Evolutionary conservation across 2,797 vertebrate species (phyloP), one percentile per base, ranked within the genome.

Genomic region (Pogonophryne albipinna): DNA sequence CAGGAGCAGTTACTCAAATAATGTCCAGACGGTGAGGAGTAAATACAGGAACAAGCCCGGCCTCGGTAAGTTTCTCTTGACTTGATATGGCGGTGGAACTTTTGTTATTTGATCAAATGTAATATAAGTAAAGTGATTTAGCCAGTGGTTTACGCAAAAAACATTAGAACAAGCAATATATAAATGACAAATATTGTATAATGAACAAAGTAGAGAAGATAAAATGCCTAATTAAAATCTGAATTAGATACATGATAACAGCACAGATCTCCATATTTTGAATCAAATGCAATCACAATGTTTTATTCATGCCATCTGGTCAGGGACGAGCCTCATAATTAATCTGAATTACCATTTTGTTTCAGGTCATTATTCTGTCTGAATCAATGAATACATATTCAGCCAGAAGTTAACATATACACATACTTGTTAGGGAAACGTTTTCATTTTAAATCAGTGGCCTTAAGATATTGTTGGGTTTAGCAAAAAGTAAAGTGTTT

Each of bases 11-110:
- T 44, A 66, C 62, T 68, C 41, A 16, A 68, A 78, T 7, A 12
- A 68, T 76, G 74, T 69, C 82, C 80, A 77, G 46, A 64, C 57
- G 56, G 73, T 76, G 75, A 72, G 73, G 80, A 79, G 59, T 59
- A 23, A 71, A 70, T 10, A 62, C 70, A 73, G 65, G 83, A 85
- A 41, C 77, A 55, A 68, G 41, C 56, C 47, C 5, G 71, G 76
- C 79, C 76, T 80, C 14, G 87, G 92, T 93, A 66, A 92, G 91
- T 89, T 62, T n/a, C 45, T 46, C 51, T 74, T 38, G 27, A 64
- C 16, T 72, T 60, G 47, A 31, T 46, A 49, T 42, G 12, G 52
- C 0, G 0, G 10, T 13, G 50, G 27, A 71, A n/a, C 23, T 15
- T 20, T 53, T 2, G 42, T 42, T 3, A 23, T 63, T 31, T 49